Evolutionary conservation across 1,140 invertebrate genomes (phyloP).

Genomic region (Oedothorax gibbosus): DNA sequence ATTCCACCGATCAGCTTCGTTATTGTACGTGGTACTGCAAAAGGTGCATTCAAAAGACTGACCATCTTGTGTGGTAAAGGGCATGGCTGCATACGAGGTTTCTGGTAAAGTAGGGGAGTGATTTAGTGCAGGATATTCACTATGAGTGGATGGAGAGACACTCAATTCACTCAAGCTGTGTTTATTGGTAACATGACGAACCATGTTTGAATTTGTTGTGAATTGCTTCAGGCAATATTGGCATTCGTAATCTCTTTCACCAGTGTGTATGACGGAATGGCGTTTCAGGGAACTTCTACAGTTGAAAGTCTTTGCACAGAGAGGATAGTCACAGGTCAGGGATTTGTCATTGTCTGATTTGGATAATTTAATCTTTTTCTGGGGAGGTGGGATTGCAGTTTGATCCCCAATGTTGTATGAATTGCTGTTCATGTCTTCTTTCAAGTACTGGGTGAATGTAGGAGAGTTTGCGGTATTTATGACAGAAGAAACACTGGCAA

Average conservation of each 20-base stretch:
- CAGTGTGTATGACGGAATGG: not conserved
- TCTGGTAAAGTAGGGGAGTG: too few species aligned
- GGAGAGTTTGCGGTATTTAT: not conserved
- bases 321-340: not conserved
- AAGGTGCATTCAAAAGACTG: too few species aligned
- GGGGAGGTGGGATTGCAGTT: not conserved
- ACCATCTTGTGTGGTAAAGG: too few species aligned
- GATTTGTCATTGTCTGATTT: not conserved
- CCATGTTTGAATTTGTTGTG: not conserved
- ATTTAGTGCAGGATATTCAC: too few species aligned
- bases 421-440: too few species aligned
- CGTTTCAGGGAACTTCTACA: not conserved
- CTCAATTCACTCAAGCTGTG: not conserved
- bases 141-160: too few species aligned
- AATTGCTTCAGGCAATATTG: not conserved
- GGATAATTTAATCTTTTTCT: not conserved
- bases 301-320: not conserved
- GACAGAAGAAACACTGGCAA: not conserved
- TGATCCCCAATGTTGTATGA: not conserved
- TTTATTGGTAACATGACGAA: not conserved
- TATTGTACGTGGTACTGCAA: too few species aligned
- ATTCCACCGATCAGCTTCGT: too few species aligned
- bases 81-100: too few species aligned
- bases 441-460: not conserved
- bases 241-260: not conserved